phyloP scores from a whole-genome alignment of 2,797 vertebrate genomes.

The Sebastes steindachneri region DNA sequence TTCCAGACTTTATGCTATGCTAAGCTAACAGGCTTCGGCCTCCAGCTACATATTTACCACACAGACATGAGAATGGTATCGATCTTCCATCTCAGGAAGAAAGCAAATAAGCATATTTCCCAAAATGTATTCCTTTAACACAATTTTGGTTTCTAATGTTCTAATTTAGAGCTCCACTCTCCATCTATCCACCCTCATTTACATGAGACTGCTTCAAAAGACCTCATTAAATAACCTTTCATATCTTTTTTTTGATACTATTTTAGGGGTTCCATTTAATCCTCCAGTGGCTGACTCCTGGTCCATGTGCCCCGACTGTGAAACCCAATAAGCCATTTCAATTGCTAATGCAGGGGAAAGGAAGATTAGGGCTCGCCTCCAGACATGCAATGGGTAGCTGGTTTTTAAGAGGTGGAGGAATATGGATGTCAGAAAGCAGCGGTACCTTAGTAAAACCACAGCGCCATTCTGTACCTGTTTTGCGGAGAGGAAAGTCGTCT shows the following conservation, averaged over 20 bases:
- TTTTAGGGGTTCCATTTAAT: conserved; percentile 22
- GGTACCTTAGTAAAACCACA: neutral
- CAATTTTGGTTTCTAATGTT: neutral
- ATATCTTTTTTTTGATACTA: neutral
- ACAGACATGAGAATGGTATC: no score
- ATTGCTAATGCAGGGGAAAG: conserved; percentile 24
- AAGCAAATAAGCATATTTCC: neutral
- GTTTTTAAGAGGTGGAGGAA: neutral
- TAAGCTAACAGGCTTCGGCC: neutral
- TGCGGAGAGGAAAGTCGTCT: conserved; percentile 97
- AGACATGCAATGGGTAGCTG: neutral
- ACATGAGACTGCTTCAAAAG: conserved; percentile 5
- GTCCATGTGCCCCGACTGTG: conserved; percentile 11
- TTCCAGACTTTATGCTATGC: neutral
- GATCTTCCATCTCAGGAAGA: neutral
- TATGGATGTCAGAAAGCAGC: neutral
- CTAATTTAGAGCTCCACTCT: neutral
- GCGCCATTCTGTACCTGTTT: conserved; percentile 88
- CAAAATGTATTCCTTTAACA: neutral
- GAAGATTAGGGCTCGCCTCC: conserved; percentile 9
- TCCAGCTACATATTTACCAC: neutral
- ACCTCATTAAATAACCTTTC: conserved; percentile 2
- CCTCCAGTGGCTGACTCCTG: conserved; percentile 4
- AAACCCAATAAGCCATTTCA: conserved; percentile 18
- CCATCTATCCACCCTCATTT: conserved; percentile 3